Evolutionary conservation across 2,113 vertebrate species (phyloP), one percentile per base, ranked within the genome.

Genomic region (Tichodroma muraria): DNA sequence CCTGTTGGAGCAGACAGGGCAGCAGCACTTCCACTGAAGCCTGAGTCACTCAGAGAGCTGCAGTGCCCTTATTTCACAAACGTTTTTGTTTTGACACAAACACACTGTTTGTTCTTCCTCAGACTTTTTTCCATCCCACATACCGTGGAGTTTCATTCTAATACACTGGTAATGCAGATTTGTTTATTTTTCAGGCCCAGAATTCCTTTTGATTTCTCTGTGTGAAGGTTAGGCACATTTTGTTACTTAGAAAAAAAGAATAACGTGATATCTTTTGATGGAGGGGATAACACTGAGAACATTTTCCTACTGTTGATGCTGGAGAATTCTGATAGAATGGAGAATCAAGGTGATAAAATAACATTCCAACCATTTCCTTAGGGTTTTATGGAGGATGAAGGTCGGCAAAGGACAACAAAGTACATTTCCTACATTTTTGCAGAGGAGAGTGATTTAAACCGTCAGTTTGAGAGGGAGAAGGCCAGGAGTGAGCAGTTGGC

Each of bases 381-480:
- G 99, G 99, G 99, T 6, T 99, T 99, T 95, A 99, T 99, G 99
- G 99, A 98, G 86, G 99, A 99, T 15, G 98, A 98, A 95, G 99
- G 99, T 42, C 98, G 99, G 9, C 99, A 99, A 95, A 98, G 99
- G 71, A 99, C 98, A 4, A 99, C 98, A n/a, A 99, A 99, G 81
- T 99, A 98, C 72, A 97, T 99, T 90, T 98, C 99, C 13, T 98
- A 99, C 66, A 97, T 97, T 73, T 99, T 97, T 85, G 99, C 98
- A 1, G 98, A 98, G 68, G 97, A 98, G 86, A 99, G 99, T 6
- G 97, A 99, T 85, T 97, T 99, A 33, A 98, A 98, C 88, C 98
- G 98, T 22, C 98, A 98, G 89, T 98, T 99, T 37, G 97, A 98
- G 28, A 98, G 98, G 69, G 99, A 99, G 96, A 98, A 98, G 81